Evolutionary conservation across 2,888 invertebrate genomes (phyloP).

Genomic region (Troides helena): DNA sequence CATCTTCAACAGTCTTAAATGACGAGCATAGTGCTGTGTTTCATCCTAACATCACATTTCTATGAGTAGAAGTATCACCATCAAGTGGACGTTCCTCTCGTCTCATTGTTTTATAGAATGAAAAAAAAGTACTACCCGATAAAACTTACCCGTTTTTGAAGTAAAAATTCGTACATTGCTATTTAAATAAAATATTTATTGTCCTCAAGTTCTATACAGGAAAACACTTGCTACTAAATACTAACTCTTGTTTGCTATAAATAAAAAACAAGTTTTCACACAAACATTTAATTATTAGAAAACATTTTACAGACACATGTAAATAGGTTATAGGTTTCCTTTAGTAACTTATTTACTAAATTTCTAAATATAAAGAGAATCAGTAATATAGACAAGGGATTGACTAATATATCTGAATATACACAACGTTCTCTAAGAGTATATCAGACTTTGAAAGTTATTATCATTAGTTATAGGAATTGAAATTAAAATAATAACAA

Average conservation of each 20-base stretch:
- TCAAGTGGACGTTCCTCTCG: no score
- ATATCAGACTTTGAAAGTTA: constrained; percentile 30
- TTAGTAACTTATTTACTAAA: neutral
- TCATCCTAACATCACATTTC: no score
- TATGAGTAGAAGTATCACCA: no score
- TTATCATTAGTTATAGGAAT: constrained; percentile 13
- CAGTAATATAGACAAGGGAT: neutral
- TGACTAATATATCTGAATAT: neutral
- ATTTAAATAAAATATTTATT: neutral
- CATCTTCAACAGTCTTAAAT: no score
- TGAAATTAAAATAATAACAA: neutral
- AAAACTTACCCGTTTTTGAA: no score
- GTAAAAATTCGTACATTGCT: no score
- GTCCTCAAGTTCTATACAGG: neutral
- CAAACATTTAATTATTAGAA: constrained; percentile 7
- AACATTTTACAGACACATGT: constrained; percentile 10
- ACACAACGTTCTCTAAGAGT: constrained; percentile 29
- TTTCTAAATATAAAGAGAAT: neutral
- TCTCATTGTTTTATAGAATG: no score
- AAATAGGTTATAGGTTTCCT: constrained; percentile 10
- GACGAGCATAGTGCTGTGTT: no score
- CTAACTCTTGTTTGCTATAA: neutral
- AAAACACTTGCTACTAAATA: neutral
- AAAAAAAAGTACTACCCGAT: no score
- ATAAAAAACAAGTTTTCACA: neutral